These are phyloP conservation scores for Anolis apletophallus DNA, from an alignment of 2,797 vertebrate genomes.

Conservation along the genomic window DNA sequence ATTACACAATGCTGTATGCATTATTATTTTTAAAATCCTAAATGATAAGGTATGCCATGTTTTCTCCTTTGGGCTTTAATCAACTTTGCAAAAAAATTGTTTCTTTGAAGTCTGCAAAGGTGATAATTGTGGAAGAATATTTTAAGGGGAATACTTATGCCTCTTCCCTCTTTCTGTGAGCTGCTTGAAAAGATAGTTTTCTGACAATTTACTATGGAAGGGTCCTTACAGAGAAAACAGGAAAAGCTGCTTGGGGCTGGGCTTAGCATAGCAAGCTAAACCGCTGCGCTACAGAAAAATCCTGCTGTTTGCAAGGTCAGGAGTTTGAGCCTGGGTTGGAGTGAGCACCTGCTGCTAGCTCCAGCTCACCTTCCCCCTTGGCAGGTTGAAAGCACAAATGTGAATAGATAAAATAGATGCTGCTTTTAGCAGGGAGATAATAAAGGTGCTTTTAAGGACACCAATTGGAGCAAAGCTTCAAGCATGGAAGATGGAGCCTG, in stretches of 20 bases:
- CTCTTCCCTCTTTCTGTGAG: not conserved
- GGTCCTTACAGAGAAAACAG: not conserved
- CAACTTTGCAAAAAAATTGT: slow-evolving; percentile 24
- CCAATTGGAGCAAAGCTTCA: no score
- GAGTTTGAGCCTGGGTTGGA: no score
- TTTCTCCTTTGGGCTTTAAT: slow-evolving; percentile 30
- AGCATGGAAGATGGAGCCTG: no score
- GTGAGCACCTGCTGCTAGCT: no score
- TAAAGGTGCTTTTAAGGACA: no score
- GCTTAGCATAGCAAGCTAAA: no score
- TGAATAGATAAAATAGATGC: no score
- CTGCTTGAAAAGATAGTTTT: not conserved
- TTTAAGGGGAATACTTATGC: not conserved
- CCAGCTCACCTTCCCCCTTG: no score
- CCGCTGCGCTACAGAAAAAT: no score
- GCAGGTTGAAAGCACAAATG: no score
- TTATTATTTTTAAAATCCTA: not conserved
- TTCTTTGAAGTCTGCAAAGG: slow-evolving; percentile 25
- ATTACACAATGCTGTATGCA: not conserved
- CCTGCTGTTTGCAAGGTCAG: no score
- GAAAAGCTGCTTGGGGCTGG: not conserved
- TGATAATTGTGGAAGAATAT: slow-evolving; percentile 10
- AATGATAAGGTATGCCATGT: not conserved
- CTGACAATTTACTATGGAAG: not conserved
- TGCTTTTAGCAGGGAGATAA: no score